Evolutionary conservation across 2,113 vertebrate genomes (phyloP).

Genomic region (Strigops habroptila): DNA sequence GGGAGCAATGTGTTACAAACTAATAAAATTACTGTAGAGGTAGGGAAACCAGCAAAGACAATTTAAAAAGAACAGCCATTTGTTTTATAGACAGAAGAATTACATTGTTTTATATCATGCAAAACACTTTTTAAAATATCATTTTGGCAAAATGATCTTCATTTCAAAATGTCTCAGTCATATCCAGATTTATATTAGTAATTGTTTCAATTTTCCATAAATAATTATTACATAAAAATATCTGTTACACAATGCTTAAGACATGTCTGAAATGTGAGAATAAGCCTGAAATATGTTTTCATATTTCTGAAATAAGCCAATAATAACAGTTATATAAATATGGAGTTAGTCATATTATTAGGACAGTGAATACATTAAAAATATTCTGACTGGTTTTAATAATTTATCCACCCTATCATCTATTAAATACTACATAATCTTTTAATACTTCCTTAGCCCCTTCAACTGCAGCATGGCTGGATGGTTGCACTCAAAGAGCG

Average conservation of each 20-base stretch:
- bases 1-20: constrained; percentile 43
- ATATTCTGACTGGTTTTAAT: not conserved
- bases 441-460: not conserved
- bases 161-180: not conserved
- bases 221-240: not conserved
- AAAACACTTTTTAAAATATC: not conserved
- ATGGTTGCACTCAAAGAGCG: not conserved
- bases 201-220: not conserved
- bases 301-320: not conserved
- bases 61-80: not conserved
- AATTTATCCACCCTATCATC: not conserved
- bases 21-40: constrained; percentile 51
- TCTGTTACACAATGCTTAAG: not conserved
- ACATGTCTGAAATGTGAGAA: not conserved
- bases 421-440: not conserved
- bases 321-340: not conserved
- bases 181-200: not conserved
- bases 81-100: constrained; percentile 21
- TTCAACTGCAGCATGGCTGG: not conserved
- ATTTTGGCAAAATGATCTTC: not conserved
- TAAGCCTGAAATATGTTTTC: not conserved
- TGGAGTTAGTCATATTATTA: not conserved
- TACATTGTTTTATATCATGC: not conserved
- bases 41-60: constrained; percentile 8
- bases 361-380: not conserved